A percentile compares a stretch with the other conserved stretches of the same genome.
Evolutionary conservation across 2,797 vertebrate species (phyloP).

Genomic region (Xerus rutilus): DNA sequence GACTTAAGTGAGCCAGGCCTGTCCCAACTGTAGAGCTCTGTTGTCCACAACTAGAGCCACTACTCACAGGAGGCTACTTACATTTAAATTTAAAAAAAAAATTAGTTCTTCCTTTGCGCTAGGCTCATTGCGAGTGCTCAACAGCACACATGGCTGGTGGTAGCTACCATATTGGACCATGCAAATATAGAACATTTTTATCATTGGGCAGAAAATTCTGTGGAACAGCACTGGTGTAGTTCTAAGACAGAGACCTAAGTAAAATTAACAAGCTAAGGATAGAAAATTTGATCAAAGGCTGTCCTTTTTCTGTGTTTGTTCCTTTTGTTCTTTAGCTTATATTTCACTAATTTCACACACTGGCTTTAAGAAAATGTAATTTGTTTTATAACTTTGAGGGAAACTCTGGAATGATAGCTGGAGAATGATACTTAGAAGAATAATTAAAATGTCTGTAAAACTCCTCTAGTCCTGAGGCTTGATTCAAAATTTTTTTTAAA

Average conservation of each 20-base stretch:
- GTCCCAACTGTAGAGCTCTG: neutral
- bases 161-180: neutral
- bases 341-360: slow-evolving; percentile 48
- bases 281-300: neutral
- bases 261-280: neutral
- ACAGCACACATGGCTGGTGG: neutral
- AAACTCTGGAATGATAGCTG: neutral
- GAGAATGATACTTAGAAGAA: neutral
- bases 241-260: neutral
- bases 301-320: neutral
- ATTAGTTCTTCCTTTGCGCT: neutral
- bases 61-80: neutral
- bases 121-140: neutral
- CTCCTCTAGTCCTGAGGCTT: slow-evolving; percentile 3
- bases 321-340: neutral
- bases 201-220: neutral
- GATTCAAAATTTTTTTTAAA: slow-evolving; percentile 25
- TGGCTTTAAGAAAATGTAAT: neutral
- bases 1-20: neutral
- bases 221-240: neutral
- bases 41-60: neutral
- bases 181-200: neutral
- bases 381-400: slow-evolving; percentile 22
- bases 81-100: neutral
- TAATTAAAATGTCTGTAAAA: slow-evolving; percentile 64